Evolutionary conservation across 2,797 vertebrate genomes (phyloP).

Genomic region (Anomalospiza imberbis): DNA sequence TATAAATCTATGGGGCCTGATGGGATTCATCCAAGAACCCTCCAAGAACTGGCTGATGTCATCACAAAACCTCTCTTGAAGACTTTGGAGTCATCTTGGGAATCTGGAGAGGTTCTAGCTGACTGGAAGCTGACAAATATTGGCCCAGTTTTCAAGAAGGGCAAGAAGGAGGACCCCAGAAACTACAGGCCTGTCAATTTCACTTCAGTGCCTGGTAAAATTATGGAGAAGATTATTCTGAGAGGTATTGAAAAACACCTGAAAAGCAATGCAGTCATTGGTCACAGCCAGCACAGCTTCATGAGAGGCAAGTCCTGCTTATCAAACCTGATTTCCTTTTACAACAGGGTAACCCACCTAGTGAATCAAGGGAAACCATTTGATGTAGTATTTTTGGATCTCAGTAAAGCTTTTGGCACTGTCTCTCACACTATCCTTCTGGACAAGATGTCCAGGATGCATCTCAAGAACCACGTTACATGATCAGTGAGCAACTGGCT

Average conservation of each 20-base stretch:
- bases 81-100: background rate
- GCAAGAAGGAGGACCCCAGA: background rate
- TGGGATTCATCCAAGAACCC: background rate
- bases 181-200: background rate
- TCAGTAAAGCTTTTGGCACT: no score
- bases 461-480: background rate
- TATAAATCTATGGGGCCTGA: background rate
- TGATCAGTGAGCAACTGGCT: background rate
- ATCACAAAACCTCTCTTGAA: background rate
- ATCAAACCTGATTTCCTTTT: background rate
- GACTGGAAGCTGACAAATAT: background rate
- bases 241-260: background rate
- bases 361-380: background rate
- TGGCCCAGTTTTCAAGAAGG: background rate
- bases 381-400: background rate
- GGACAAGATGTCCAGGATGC: background rate
- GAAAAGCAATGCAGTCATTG: background rate
- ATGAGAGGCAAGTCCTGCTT: background rate
- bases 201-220: background rate
- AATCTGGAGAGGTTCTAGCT: background rate
- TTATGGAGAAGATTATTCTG: background rate
- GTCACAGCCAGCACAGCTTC: background rate
- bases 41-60: background rate
- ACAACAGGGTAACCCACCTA: background rate
- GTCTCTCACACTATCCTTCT: background rate